Evolutionary conservation across 2,113 vertebrate species (phyloP).

Genomic region (Erythrolamprus reginae): DNA sequence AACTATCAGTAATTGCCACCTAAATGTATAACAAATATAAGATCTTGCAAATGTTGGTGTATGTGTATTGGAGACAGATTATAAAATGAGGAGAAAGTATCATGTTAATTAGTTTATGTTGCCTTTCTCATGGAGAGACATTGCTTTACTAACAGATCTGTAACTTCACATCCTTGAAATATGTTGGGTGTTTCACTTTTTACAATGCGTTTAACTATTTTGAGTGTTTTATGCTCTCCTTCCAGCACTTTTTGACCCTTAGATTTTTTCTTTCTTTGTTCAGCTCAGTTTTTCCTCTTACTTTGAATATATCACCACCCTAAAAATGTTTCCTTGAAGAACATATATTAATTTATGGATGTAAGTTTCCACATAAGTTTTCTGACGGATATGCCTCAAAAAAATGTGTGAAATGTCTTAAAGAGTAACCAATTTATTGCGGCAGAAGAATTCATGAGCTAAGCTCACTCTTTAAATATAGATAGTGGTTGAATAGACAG

Average conservation of each 20-base stretch:
- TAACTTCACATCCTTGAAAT: background rate
- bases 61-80: background rate
- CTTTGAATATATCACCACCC: background rate
- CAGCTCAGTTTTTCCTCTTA: background rate
- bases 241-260: background rate
- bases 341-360: background rate
- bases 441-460: too few species aligned
- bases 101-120: background rate
- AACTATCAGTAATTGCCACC: background rate
- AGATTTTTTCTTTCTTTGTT: background rate
- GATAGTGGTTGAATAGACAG: too few species aligned
- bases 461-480: too few species aligned
- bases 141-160: background rate
- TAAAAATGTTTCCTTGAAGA: background rate
- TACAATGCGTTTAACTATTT: background rate
- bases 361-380: background rate
- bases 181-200: background rate
- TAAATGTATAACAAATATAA: background rate
- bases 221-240: background rate
- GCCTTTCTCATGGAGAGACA: background rate
- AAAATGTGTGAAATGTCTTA: background rate
- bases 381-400: background rate
- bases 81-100: background rate
- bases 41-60: background rate
- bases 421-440: background rate